A percentile compares a stretch with the other conserved stretches of the same genome.
These are phyloP conservation scores for Myotis vivesi DNA, from an alignment of 2,797 vertebrate species.

Conservation along the genomic window DNA sequence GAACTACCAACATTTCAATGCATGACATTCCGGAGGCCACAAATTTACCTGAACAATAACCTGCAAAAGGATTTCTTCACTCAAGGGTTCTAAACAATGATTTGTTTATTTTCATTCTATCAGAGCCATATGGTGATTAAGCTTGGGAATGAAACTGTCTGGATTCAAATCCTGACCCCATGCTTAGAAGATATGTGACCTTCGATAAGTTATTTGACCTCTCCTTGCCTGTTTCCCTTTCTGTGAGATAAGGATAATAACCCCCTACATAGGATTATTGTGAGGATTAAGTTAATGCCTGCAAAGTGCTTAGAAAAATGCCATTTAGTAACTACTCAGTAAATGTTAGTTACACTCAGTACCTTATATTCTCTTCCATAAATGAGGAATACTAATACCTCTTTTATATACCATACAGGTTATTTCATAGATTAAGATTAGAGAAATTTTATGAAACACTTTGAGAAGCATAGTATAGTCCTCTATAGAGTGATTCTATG, in stretches of 20 bases:
- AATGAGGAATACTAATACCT: neutral
- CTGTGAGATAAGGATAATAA: conserved; percentile 37
- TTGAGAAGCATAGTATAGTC: neutral
- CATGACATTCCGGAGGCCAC: neutral
- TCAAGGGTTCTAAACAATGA: neutral
- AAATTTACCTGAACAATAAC: neutral
- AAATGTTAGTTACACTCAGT: neutral
- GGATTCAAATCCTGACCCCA: conserved; percentile 49
- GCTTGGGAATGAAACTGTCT: neutral
- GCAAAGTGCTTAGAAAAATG: conserved; percentile 15
- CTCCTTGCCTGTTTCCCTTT: neutral
- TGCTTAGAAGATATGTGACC: conserved; percentile 28
- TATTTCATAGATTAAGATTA: conserved; percentile 30
- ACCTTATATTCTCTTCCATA: neutral
- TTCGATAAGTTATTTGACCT: conserved; percentile 51
- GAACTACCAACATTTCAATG: conserved; percentile 1
- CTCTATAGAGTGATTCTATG: neutral
- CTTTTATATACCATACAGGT: neutral
- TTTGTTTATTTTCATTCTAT: conserved; percentile 43
- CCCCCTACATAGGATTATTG: neutral
- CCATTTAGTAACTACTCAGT: neutral
- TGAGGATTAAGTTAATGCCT: conserved; percentile 18
- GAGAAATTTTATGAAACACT: neutral
- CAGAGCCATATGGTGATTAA: neutral
- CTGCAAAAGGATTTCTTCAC: neutral